A percentile compares a stretch with the other conserved stretches of the same genome.
These are phyloP conservation scores for Python bivittatus DNA, from an alignment of 2,113 vertebrate genomes.

Conservation along the genomic window DNA sequence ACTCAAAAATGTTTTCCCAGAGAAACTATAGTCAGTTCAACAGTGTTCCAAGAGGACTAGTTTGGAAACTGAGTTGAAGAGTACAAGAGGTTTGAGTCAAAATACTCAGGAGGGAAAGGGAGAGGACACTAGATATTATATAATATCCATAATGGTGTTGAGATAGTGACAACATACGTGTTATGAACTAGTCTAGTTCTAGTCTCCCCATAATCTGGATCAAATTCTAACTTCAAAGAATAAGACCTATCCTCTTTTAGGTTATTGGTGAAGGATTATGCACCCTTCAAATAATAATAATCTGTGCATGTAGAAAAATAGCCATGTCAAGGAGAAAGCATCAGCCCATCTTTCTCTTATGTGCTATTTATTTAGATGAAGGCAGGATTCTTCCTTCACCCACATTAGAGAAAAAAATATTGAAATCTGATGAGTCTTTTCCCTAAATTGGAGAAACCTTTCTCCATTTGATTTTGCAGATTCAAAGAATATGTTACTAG, in stretches of 20 bases:
- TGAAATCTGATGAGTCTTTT: background rate
- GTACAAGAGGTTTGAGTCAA: background rate
- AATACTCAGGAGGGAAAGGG: background rate
- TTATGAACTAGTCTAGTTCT: background rate
- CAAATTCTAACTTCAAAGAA: background rate
- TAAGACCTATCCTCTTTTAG: no score
- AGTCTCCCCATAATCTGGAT: background rate
- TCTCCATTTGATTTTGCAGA: background rate
- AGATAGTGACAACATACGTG: background rate
- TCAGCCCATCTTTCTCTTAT: background rate
- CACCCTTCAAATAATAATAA: background rate
- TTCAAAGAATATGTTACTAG: background rate
- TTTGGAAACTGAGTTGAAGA: background rate
- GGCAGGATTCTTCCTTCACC: background rate
- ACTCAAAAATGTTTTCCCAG: background rate
- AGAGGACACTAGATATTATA: background rate
- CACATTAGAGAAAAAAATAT: background rate
- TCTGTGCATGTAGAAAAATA: background rate
- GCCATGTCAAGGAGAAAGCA: no score
- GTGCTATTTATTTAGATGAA: background rate
- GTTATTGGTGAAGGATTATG: background rate
- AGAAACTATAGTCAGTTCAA: background rate
- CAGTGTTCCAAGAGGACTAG: background rate
- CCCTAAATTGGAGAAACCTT: background rate
- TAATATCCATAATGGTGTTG: background rate